Conservation (phyloP, 2,888 invertebrate genomes). For the Podabrus alpinus region DNA sequence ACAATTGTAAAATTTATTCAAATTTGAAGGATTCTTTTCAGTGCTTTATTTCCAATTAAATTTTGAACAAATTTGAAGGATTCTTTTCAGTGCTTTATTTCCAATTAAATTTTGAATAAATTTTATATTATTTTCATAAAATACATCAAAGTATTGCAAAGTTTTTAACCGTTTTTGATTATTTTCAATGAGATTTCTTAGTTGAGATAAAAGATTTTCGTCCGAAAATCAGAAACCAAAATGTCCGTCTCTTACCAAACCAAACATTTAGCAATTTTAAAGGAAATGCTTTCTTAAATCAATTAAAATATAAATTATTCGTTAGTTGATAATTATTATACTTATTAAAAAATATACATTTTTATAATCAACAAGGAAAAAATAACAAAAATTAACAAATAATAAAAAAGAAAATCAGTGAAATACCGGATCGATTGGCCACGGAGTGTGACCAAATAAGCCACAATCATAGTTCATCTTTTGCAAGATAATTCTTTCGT, state of each 20-base stretch:
- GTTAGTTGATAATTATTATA: background rate
- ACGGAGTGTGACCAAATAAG: constrained; percentile 15
- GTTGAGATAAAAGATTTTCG: background rate
- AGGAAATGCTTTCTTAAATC: background rate
- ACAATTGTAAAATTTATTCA: background rate
- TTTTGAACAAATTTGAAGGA: background rate
- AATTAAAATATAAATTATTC: background rate
- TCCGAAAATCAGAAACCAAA: background rate
- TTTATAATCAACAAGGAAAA: background rate
- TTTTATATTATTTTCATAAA: background rate
- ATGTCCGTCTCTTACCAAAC: background rate
- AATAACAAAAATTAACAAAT: background rate
- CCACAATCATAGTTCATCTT: constrained; percentile 24
- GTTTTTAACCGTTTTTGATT: background rate
- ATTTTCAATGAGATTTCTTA: background rate
- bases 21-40: background rate
- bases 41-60: too few relatives aligned
- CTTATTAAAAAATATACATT: background rate
- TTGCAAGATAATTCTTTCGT: background rate
- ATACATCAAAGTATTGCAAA: background rate
- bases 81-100: background rate
- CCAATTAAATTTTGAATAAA: background rate
- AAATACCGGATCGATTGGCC: constrained; percentile 9
- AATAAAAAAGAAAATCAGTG: background rate
- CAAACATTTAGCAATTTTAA: background rate